phyloP scores from a whole-genome alignment of 2,888 invertebrate genomes.

The Epistrophella euchroma region DNA sequence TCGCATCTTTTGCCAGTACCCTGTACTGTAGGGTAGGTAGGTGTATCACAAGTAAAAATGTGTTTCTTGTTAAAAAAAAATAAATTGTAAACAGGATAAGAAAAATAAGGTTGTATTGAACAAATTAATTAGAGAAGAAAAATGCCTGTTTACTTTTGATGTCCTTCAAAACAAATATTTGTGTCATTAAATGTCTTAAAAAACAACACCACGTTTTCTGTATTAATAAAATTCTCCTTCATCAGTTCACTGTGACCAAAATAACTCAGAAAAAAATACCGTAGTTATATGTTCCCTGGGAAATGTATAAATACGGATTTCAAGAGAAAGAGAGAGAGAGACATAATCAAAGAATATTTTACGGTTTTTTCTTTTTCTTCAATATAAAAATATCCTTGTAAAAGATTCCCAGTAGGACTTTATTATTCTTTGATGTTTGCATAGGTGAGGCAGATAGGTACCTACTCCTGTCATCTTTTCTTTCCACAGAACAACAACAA shows the following conservation, averaged over 20 bases:
- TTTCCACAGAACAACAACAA: background rate
- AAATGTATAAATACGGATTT: constrained; percentile 60
- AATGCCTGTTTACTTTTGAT: background rate
- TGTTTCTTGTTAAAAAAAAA: too few relatives aligned
- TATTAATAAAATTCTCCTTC: constrained; percentile 44
- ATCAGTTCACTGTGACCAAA: constrained; percentile 53
- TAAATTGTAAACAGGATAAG: too few relatives aligned
- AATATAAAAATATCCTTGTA: constrained; percentile 35
- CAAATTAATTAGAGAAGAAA: background rate
- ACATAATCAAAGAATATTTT: constrained; percentile 64
- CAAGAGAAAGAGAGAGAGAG: constrained; percentile 30
- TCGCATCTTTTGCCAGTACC: too few relatives aligned
- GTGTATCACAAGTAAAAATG: too few relatives aligned
- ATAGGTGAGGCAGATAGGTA: background rate
- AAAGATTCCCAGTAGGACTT: constrained; percentile 44
- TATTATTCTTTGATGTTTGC: constrained; percentile 46
- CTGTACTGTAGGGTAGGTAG: too few relatives aligned
- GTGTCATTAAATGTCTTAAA: background rate
- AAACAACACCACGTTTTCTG: background rate
- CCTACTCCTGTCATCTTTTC: background rate
- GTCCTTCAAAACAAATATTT: background rate
- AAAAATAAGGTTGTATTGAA: background rate
- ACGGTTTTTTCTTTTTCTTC: constrained; percentile 26
- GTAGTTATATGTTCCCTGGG: constrained; percentile 28
- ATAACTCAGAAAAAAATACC: background rate